Conservation (phyloP, 2,113 vertebrate species). For the Rynchops niger region DNA sequence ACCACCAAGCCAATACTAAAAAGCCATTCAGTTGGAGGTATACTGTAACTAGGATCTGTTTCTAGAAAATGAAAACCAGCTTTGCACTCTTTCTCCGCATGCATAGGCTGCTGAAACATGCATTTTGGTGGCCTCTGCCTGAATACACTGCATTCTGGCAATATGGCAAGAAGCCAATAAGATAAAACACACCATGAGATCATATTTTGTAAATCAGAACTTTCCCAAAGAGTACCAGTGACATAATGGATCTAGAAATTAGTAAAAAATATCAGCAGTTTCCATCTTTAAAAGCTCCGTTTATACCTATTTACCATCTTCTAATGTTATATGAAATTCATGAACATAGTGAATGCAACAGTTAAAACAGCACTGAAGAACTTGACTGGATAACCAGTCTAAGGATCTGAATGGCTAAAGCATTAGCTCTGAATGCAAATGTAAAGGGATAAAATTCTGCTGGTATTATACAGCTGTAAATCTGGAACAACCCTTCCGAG, state of each 20-base stretch:
- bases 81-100: neutral
- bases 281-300: neutral
- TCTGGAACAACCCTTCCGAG: neutral
- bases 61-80: constrained; percentile 33
- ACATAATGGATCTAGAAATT: constrained; percentile 4
- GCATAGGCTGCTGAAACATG: neutral
- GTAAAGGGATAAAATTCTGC: neutral
- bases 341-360: neutral
- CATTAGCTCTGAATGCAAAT: neutral
- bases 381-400: neutral
- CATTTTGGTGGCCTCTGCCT: neutral
- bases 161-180: constrained; percentile 25
- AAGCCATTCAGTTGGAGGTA: neutral
- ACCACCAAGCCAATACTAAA: neutral
- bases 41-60: neutral
- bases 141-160: neutral
- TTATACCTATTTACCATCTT: neutral
- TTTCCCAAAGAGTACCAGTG: neutral
- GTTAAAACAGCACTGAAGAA: neutral
- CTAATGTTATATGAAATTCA: neutral
- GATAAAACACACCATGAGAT: constrained; percentile 16
- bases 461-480: neutral
- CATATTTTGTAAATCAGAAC: constrained; percentile 9
- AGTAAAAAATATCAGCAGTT: neutral
- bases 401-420: neutral